Conservation (phyloP, 2,888 invertebrate species). For the Drosophila stalkeri region DNA sequence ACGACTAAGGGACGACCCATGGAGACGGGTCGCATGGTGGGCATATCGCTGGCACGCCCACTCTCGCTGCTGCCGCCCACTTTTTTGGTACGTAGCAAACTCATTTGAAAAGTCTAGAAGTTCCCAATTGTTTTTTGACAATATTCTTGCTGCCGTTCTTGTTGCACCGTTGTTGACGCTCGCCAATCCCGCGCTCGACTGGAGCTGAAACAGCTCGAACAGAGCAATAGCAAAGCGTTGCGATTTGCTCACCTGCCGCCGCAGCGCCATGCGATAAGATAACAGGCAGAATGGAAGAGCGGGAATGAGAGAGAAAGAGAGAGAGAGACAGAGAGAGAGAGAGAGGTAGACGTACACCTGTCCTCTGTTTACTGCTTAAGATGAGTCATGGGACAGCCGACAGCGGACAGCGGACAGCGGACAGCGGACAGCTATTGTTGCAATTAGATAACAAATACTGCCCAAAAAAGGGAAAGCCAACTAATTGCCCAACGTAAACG, state of each 20-base stretch:
- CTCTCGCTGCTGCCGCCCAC: conserved; percentile 15
- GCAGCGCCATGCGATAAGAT: conserved; percentile 59
- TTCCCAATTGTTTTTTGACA: no score
- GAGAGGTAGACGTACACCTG: conserved; percentile 6
- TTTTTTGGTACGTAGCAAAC: conserved; percentile 65
- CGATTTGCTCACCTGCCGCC: conserved; percentile 32
- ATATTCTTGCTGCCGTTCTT: conserved; percentile 2
- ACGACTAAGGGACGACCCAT: conserved; percentile 66
- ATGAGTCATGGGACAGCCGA: conserved; percentile 48
- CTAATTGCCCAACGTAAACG: conserved; percentile 23
- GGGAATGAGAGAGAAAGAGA: not conserved
- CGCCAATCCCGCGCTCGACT: conserved; percentile 38
- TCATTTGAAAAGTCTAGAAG: conserved; percentile 43
- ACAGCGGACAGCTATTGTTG: conserved; percentile 24
- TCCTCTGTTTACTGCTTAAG: not conserved
- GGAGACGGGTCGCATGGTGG: conserved; percentile 71
- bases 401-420: conserved; percentile 22
- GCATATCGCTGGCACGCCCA: conserved; percentile 61
- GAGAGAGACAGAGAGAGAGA: conserved; percentile 1
- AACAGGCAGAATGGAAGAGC: conserved; percentile 4
- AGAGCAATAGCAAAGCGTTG: conserved; percentile 11
- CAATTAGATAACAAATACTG: conserved; percentile 26
- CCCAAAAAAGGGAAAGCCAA: conserved; percentile 51
- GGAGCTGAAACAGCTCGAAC: conserved; percentile 26
- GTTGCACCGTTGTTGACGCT: conserved; percentile 40